phyloP scores from a whole-genome alignment of 1,140 invertebrate genomes.

The Heliconius himera region DNA sequence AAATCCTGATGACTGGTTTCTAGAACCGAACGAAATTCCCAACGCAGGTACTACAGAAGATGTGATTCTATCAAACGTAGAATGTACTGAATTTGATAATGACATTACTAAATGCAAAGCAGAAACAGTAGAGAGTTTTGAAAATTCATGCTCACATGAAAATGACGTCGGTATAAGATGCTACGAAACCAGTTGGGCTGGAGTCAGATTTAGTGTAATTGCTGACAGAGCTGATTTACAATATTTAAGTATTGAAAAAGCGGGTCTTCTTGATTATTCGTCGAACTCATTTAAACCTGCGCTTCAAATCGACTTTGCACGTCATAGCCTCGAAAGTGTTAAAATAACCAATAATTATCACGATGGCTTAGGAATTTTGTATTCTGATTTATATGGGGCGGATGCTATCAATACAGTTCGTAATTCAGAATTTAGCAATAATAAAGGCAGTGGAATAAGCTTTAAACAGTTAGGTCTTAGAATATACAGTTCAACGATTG shows the following conservation, averaged over 20 bases:
- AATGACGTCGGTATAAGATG: constrained; percentile 95
- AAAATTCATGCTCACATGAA: constrained; percentile 94
- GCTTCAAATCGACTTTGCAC: constrained; percentile 97
- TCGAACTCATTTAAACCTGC: constrained; percentile 95
- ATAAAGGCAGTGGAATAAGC: constrained; percentile 93
- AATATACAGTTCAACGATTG: constrained; percentile 88
- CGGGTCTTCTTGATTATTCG: constrained; percentile 96
- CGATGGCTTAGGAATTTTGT: constrained; percentile 93
- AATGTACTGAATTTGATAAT: constrained; percentile 95
- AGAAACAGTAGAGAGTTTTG: constrained; percentile 89
- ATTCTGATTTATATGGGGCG: constrained; percentile 93
- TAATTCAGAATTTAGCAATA: constrained; percentile 94
- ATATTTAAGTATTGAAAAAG: constrained; percentile 93
- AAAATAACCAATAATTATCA: constrained; percentile 91
- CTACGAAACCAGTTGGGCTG: constrained; percentile 95
- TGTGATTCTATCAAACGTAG: constrained; percentile 92
- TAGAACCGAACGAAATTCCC: constrained; percentile 91
- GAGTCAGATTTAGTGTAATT: constrained; percentile 93
- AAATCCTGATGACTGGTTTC: constrained; percentile 95
- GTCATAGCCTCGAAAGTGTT: constrained; percentile 94
- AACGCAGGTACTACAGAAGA: constrained; percentile 88
- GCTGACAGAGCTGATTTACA: constrained; percentile 94
- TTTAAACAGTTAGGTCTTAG: constrained; percentile 93
- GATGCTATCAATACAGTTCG: constrained; percentile 92
- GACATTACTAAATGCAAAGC: constrained; percentile 94